phyloP scores from a whole-genome alignment of 1,140 invertebrate genomes.

The Trialeurodes vaporariorum region DNA sequence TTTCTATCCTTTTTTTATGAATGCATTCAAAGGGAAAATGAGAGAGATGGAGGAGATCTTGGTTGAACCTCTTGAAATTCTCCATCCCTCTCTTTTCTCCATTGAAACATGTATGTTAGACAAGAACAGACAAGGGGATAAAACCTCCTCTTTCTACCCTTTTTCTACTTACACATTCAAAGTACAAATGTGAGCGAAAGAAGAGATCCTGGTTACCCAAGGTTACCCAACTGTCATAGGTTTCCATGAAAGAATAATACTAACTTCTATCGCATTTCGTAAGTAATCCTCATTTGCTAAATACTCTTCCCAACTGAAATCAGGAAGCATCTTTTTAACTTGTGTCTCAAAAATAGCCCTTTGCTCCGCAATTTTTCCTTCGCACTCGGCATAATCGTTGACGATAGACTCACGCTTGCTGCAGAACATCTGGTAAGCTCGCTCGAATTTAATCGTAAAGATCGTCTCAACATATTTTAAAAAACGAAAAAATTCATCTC shows the following conservation, averaged over 20 bases:
- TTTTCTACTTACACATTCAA: too few relatives aligned
- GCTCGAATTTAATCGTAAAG: not conserved
- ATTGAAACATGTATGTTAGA: too few relatives aligned
- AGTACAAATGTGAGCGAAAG: too few relatives aligned
- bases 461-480: not conserved
- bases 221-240: too few relatives aligned
- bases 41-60: too few relatives aligned
- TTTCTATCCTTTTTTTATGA: too few relatives aligned
- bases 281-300: not conserved
- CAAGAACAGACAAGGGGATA: too few relatives aligned
- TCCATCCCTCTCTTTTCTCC: too few relatives aligned
- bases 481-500: not conserved
- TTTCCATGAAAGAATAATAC: constrained; percentile 1
- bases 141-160: too few relatives aligned
- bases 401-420: not conserved
- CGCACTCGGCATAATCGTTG: not conserved
- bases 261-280: not conserved
- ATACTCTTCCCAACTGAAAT: not conserved
- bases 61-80: too few relatives aligned
- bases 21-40: too few relatives aligned
- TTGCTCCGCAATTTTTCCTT: not conserved
- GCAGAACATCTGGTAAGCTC: not conserved
- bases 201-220: too few relatives aligned
- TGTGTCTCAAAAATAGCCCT: not conserved
- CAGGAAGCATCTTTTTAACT: not conserved